Evolutionary conservation across 2,888 invertebrate species (phyloP).

Genomic region (Autographa pulchrina): DNA sequence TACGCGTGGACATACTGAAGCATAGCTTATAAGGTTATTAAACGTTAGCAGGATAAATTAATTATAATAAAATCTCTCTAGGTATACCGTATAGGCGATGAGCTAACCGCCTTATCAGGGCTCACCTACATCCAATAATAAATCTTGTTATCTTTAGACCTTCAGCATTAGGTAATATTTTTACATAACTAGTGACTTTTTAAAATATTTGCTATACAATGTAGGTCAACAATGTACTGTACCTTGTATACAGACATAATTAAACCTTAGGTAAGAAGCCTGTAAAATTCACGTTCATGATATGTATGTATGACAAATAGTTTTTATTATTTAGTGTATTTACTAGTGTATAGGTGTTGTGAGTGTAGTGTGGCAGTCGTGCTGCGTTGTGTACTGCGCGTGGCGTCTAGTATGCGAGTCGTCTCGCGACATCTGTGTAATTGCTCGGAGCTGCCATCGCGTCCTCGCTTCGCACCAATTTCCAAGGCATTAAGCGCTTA

Average conservation of each 20-base stretch:
- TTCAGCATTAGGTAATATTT: not conserved
- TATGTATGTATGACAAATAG: not conserved
- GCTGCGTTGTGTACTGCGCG: conserved; percentile 9
- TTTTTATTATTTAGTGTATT: not conserved
- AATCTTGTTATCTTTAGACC: not conserved
- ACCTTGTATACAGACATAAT: too few relatives aligned
- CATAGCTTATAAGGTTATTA: not conserved
- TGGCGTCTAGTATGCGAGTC: conserved; percentile 60
- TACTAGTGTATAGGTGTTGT: not conserved
- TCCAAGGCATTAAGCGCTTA: conserved; percentile 83
- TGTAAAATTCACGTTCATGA: too few relatives aligned
- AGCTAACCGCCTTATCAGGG: not conserved
- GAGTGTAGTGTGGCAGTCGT: conserved; percentile 7
- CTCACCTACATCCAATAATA: not conserved
- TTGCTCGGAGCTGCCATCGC: conserved; percentile 78
- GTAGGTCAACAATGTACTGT: too few relatives aligned
- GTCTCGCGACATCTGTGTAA: conserved; percentile 82
- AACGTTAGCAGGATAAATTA: not conserved
- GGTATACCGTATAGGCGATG: too few relatives aligned
- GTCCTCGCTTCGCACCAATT: conserved; percentile 79
- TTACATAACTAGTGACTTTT: too few relatives aligned
- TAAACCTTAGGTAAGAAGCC: not conserved
- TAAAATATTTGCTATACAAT: too few relatives aligned
- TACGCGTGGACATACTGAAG: not conserved
- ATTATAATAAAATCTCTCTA: not conserved